These are phyloP conservation scores for Hydra vulgaris DNA, from an alignment of 30 jellyfish, hydroid and myxozoan species.

Conservation along the genomic window DNA sequence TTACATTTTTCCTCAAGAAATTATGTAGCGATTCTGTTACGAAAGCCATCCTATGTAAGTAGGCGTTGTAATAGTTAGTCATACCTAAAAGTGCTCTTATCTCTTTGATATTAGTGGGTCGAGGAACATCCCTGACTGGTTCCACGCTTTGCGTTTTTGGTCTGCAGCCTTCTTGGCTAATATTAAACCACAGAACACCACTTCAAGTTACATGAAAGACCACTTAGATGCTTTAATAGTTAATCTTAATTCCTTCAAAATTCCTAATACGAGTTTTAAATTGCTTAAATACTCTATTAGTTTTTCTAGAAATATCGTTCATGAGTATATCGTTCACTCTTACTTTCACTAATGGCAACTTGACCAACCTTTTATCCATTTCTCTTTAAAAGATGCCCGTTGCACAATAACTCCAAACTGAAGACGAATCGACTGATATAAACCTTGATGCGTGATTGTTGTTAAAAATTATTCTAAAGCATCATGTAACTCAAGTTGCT, in stretches of 20 bases:
- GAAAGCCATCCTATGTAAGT: slow-evolving; percentile 20
- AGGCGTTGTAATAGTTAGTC: slow-evolving; percentile 25
- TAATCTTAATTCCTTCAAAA: slow-evolving; percentile 13
- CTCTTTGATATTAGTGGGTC: slow-evolving; percentile 44
- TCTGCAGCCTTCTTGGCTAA: slow-evolving; percentile 26
- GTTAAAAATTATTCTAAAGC: background rate
- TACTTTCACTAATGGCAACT: slow-evolving; percentile 1
- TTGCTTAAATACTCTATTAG: slow-evolving; percentile 18
- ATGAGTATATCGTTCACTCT: slow-evolving; percentile 17
- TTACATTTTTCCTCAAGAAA: slow-evolving; percentile 22
- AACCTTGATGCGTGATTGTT: slow-evolving; percentile 21
- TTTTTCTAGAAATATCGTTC: slow-evolving; percentile 27
- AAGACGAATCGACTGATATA: slow-evolving; percentile 29
- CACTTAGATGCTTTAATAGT: slow-evolving; percentile 35
- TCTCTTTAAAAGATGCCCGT: slow-evolving; percentile 27
- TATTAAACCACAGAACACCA: slow-evolving; percentile 32
- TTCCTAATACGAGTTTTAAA: slow-evolving; percentile 16
- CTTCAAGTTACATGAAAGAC: slow-evolving; percentile 33
- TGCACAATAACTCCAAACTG: slow-evolving; percentile 20
- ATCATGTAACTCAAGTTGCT: slow-evolving; percentile 12
- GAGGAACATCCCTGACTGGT: slow-evolving; percentile 25
- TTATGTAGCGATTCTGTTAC: slow-evolving; percentile 31
- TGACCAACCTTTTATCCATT: slow-evolving; percentile 28
- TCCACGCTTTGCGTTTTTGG: slow-evolving; percentile 29
- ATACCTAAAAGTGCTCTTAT: slow-evolving; percentile 45